Percentiles rank a stretch among this genome's conserved stretches.
These are phyloP conservation scores for Drosophila murphyi DNA, from an alignment of 1,140 invertebrate genomes.

Conservation along the genomic window DNA sequence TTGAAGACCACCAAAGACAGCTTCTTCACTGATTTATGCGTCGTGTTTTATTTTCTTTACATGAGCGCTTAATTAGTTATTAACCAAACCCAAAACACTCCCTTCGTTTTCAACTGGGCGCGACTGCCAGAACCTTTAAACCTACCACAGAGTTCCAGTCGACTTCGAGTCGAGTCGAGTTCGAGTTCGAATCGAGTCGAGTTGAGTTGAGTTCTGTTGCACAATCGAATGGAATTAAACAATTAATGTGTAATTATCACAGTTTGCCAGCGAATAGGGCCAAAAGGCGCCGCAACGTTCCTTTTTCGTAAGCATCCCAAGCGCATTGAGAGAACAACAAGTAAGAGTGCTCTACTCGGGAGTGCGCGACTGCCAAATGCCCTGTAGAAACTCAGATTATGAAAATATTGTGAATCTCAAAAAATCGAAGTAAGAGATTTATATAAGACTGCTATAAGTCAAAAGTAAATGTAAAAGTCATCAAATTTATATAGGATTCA, in stretches of 20 bases:
- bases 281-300: constrained; percentile 35
- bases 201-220: not conserved
- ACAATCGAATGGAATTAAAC: constrained; percentile 64
- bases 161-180: no score
- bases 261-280: constrained; percentile 64
- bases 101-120: constrained; percentile 51
- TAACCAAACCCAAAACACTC: constrained; percentile 57
- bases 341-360: not conserved
- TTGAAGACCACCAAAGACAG: constrained; percentile 46
- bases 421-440: no score
- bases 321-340: not conserved
- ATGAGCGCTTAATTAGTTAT: constrained; percentile 73
- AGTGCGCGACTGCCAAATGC: not conserved
- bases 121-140: constrained; percentile 20
- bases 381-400: not conserved
- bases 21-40: constrained; percentile 62
- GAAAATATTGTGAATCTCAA: no score
- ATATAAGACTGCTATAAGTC: no score
- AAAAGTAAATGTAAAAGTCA: no score
- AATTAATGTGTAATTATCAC: constrained; percentile 82
- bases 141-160: constrained; percentile 57
- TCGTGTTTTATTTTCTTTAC: constrained; percentile 20
- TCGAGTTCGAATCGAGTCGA: no score
- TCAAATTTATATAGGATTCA: no score
- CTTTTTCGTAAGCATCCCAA: not conserved